Conservation (phyloP, 2,113 vertebrate genomes). For the Plestiodon gilberti region DNA sequence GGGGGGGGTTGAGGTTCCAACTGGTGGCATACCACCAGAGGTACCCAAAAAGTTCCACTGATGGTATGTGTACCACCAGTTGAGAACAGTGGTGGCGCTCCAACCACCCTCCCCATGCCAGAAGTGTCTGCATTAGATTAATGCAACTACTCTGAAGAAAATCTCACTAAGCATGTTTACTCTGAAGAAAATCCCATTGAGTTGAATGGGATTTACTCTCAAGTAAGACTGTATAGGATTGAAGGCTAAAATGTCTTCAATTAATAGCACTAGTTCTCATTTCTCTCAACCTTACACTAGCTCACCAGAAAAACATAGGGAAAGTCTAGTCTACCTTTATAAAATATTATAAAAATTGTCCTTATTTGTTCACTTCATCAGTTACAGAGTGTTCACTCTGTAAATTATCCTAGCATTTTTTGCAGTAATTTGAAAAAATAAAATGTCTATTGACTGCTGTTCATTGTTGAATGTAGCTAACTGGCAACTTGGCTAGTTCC, state of each 20-base stretch:
- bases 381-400: not conserved
- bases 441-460: slow-evolving; percentile 8
- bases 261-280: not conserved
- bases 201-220: too few species aligned
- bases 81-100: too few species aligned
- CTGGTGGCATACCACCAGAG: too few species aligned
- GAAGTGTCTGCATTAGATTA: too few species aligned
- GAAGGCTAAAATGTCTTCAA: not conserved
- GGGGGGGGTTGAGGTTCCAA: too few species aligned
- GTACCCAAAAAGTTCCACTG: too few species aligned
- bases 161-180: too few species aligned
- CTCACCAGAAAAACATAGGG: not conserved
- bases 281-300: not conserved
- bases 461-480: slow-evolving; percentile 13
- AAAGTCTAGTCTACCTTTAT: not conserved
- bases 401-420: not conserved
- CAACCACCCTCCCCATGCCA: too few species aligned
- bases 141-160: too few species aligned
- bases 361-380: not conserved
- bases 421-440: slow-evolving; percentile 11
- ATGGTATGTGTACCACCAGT: too few species aligned
- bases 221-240: not conserved
- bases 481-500: not conserved
- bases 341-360: not conserved
- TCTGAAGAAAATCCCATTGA: too few species aligned